Conservation (phyloP, 2,888 invertebrate genomes). For the Tridacna crocea region DNA sequence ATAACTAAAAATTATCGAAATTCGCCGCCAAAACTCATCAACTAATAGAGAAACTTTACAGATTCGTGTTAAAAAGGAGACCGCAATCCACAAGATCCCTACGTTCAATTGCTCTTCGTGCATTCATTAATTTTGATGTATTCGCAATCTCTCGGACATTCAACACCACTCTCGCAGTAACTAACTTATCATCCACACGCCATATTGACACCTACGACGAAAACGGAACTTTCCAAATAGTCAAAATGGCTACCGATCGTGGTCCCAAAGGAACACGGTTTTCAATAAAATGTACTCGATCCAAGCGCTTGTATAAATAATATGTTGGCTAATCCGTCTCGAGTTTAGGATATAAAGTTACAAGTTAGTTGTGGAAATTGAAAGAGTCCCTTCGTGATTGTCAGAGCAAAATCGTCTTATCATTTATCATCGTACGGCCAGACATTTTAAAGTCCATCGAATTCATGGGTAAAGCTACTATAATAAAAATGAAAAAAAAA, state of each 20-base stretch:
- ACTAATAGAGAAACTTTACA: slow-evolving; percentile 30
- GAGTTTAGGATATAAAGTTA: slow-evolving; percentile 32
- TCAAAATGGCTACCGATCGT: slow-evolving; percentile 28
- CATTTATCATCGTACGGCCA: slow-evolving; percentile 22
- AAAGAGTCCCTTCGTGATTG: slow-evolving; percentile 26
- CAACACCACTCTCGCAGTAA: slow-evolving; percentile 21
- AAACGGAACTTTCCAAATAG: slow-evolving; percentile 31
- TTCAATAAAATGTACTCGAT: slow-evolving; percentile 27
- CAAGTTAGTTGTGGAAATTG: slow-evolving; percentile 26
- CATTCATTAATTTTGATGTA: slow-evolving; percentile 43
- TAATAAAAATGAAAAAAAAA: too few species aligned
- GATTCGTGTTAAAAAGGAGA: slow-evolving; percentile 35
- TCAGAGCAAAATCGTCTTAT: slow-evolving; percentile 10
- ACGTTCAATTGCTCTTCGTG: slow-evolving; percentile 27
- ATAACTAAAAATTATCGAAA: slow-evolving; percentile 31
- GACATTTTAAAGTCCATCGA: neutral
- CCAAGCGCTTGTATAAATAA: slow-evolving; percentile 32
- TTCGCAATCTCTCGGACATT: slow-evolving; percentile 30
- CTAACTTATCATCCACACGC: slow-evolving; percentile 34
- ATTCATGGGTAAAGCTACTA: too few species aligned
- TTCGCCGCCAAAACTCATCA: slow-evolving; percentile 39
- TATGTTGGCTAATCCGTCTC: slow-evolving; percentile 32
- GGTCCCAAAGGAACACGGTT: slow-evolving; percentile 11
- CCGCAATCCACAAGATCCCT: neutral
- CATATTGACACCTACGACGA: slow-evolving; percentile 27